These are phyloP conservation scores for Sylvicapra grimmia DNA, from an alignment of 2,113 vertebrate species.

Conservation along the genomic window DNA sequence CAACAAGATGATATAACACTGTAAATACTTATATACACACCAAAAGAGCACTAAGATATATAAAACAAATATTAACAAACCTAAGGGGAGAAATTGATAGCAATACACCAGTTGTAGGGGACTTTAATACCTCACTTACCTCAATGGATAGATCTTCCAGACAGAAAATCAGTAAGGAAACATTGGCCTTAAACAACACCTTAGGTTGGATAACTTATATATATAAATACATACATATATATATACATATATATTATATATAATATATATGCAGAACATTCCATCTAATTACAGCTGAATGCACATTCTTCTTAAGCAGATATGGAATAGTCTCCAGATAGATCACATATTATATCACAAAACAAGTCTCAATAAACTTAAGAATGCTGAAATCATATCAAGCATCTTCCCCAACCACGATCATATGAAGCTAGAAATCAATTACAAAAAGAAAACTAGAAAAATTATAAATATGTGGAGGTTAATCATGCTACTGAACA, in stretches of 20 bases:
- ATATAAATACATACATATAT: neutral
- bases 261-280: neutral
- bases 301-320: neutral
- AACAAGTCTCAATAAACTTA: neutral
- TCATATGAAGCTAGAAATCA: neutral
- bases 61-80: neutral
- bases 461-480: neutral
- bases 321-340: neutral
- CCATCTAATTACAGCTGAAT: neutral
- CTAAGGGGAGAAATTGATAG: neutral
- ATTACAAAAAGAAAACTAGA: neutral
- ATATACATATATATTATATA: neutral
- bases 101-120: neutral
- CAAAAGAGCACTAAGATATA: neutral
- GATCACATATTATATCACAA: neutral
- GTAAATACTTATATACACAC: neutral
- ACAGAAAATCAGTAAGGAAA: neutral
- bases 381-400: neutral
- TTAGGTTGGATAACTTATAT: neutral
- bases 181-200: neutral
- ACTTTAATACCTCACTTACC: neutral
- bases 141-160: neutral
- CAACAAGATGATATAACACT: neutral
- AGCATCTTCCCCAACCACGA: neutral
- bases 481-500: neutral